Percentiles rank a stretch among this genome's conserved stretches.
These are phyloP conservation scores for human (Homo sapiens) DNA, from an alignment of 2,113 vertebrate species.

Conservation along the genomic window DNA sequence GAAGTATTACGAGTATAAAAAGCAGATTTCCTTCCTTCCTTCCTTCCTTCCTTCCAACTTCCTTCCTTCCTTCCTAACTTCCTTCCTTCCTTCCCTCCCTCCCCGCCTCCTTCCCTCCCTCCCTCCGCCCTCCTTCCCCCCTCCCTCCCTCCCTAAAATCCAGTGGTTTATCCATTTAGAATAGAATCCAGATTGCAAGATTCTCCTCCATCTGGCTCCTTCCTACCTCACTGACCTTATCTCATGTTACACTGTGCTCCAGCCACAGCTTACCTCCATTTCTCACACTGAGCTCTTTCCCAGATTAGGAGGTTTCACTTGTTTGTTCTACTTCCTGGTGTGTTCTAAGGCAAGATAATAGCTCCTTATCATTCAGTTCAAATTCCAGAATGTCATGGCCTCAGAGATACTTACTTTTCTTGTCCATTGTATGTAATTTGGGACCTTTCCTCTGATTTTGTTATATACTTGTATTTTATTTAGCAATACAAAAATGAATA, in stretches of 20 bases:
- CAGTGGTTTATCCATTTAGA: not conserved
- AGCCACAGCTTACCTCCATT: not conserved
- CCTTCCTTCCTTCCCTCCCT: not conserved
- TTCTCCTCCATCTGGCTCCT: not conserved
- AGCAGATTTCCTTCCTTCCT: not conserved
- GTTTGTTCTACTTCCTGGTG: not conserved
- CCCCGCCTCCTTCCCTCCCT: too few relatives aligned
- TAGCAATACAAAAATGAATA: too few relatives aligned
- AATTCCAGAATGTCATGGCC: not conserved
- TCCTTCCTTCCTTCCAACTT: fast-evolving
- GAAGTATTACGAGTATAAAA: not conserved
- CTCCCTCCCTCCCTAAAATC: not conserved
- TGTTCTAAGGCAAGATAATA: not conserved
- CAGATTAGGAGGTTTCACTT: not conserved
- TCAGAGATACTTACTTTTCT: not conserved
- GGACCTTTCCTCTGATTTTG: not conserved
- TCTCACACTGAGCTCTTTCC: not conserved
- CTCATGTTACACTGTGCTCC: not conserved
- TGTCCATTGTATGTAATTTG: not conserved
- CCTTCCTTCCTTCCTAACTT: too few relatives aligned
- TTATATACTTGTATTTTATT: not conserved
- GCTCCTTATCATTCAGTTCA: not conserved
- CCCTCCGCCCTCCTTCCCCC: not conserved
- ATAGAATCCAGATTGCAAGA: not conserved
- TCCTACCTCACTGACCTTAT: not conserved